A percentile compares a stretch with the other conserved stretches of the same genome.
These are phyloP conservation scores for Pleuronectes platessa DNA, from an alignment of 2,113 vertebrate species.

Conservation along the genomic window DNA sequence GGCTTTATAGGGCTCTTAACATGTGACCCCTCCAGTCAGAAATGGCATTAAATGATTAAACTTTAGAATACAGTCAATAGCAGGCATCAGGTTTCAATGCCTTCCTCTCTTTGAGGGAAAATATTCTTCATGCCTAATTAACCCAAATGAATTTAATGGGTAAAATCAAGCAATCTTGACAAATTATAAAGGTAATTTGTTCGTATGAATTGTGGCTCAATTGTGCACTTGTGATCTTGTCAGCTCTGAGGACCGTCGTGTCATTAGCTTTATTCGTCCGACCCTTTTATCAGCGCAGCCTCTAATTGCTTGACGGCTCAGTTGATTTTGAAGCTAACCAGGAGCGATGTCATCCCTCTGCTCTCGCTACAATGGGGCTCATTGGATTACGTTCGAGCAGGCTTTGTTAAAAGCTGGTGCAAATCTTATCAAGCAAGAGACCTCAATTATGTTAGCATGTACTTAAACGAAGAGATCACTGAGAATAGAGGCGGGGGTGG, in stretches of 20 bases:
- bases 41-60: not conserved
- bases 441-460: slow-evolving; percentile 71
- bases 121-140: not conserved
- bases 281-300: slow-evolving; percentile 38
- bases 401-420: slow-evolving; percentile 78
- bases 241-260: slow-evolving; percentile 9
- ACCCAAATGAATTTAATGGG: not conserved
- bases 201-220: slow-evolving; percentile 12
- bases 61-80: not conserved
- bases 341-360: slow-evolving; percentile 60
- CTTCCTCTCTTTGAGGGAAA: not conserved
- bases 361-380: slow-evolving; percentile 65
- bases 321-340: slow-evolving; percentile 61
- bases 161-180: too few relatives aligned
- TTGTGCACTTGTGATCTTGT: slow-evolving; percentile 23
- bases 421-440: slow-evolving; percentile 77
- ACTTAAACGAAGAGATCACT: slow-evolving; percentile 74
- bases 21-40: not conserved
- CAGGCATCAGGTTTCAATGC: not conserved
- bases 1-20: not conserved
- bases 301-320: slow-evolving; percentile 48
- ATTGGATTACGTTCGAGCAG: slow-evolving; percentile 78
- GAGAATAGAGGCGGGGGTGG: slow-evolving; percentile 33
- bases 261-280: slow-evolving; percentile 19
- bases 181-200: not conserved